Evolutionary conservation across 2,797 vertebrate genomes (phyloP).

Genomic region (Amphiprion clarkii): DNA sequence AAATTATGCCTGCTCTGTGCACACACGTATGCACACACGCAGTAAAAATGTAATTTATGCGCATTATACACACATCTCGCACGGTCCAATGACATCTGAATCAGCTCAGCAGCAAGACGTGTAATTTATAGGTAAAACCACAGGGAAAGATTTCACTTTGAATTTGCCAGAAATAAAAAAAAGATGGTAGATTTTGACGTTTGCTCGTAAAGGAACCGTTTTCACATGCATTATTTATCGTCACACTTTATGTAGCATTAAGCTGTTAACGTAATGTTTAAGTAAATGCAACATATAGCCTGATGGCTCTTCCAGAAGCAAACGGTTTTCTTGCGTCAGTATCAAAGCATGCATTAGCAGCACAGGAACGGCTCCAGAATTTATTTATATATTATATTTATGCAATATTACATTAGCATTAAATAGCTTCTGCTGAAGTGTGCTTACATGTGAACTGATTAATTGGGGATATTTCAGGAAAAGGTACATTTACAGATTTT

Average conservation of each 20-base stretch:
- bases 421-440: background rate
- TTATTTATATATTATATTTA: background rate
- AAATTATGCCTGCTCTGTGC: slow-evolving; percentile 72
- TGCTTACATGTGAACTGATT: background rate
- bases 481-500: background rate
- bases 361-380: background rate
- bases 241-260: slow-evolving; percentile 14
- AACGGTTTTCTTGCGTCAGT: slow-evolving; percentile 16
- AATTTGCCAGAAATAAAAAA: slow-evolving; percentile 3
- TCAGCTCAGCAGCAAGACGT: slow-evolving; percentile 13
- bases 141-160: slow-evolving; percentile 16
- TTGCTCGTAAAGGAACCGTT: background rate
- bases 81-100: slow-evolving; percentile 43
- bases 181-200: background rate
- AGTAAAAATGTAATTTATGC: slow-evolving; percentile 59
- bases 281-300: slow-evolving; percentile 19
- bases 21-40: slow-evolving; percentile 19
- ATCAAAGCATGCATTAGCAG: slow-evolving; percentile 16
- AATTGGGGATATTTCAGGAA: background rate
- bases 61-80: slow-evolving; percentile 41
- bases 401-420: background rate
- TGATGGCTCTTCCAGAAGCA: slow-evolving; percentile 8
- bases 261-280: slow-evolving; percentile 15
- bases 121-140: background rate
- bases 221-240: slow-evolving; percentile 5